Conservation (phyloP, 2,113 vertebrate genomes). For the Thymallus thymallus region DNA sequence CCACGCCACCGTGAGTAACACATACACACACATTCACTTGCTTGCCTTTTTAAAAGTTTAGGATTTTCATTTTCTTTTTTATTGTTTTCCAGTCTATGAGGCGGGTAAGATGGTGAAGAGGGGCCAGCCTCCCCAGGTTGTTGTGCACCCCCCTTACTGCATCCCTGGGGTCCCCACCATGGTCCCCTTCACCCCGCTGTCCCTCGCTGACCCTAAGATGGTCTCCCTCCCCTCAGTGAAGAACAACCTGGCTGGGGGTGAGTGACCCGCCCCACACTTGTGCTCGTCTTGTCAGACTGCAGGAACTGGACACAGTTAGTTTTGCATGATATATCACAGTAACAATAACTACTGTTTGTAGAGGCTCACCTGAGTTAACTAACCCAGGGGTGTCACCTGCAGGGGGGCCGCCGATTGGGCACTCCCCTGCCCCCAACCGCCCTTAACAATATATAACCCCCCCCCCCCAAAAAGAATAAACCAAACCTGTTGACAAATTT, state of each 20-base stretch:
- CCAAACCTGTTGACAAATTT: too few relatives aligned
- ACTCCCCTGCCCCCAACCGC: too few relatives aligned
- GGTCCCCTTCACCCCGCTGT: constrained; percentile 78
- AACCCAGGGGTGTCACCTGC: too few relatives aligned
- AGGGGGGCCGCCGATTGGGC: too few relatives aligned
- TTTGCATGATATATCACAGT: background rate
- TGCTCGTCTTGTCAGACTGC: background rate
- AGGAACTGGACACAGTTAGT: background rate
- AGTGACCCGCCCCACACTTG: constrained; percentile 28
- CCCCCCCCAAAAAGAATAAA: too few relatives aligned
- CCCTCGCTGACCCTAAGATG: constrained; percentile 81
- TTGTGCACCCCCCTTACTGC: constrained; percentile 89
- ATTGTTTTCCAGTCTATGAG: constrained; percentile 82
- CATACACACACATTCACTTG: background rate
- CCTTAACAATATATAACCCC: too few relatives aligned
- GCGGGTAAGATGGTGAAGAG: constrained; percentile 91
- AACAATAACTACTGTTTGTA: background rate
- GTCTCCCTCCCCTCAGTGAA: constrained; percentile 76
- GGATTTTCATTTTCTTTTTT: background rate
- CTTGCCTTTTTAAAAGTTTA: too few relatives aligned
- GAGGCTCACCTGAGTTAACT: constrained; percentile 17
- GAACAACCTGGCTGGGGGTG: constrained; percentile 69
- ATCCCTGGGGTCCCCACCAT: constrained; percentile 85
- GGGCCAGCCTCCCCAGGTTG: constrained; percentile 75
- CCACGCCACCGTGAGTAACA: constrained; percentile 87